Conservation (phyloP, 2,888 invertebrate genomes). For the Hydriomena furcata region DNA sequence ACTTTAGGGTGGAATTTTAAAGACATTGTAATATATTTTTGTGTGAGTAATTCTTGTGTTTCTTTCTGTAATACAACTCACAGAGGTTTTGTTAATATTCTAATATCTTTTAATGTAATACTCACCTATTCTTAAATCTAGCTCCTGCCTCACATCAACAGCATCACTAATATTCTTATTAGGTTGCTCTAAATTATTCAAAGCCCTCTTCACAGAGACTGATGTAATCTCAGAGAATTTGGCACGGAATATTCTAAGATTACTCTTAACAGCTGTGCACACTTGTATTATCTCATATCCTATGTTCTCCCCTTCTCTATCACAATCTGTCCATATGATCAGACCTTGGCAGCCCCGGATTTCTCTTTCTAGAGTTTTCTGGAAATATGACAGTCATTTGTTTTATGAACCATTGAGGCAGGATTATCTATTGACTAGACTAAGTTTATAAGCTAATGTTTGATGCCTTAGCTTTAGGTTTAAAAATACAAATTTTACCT, state of each 20-base stretch:
- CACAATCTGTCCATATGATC: constrained; percentile 99
- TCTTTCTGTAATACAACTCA: no score
- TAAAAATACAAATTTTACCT: no score
- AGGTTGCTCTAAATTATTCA: constrained; percentile 90
- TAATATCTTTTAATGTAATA: no score
- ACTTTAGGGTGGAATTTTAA: no score
- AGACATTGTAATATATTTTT: no score
- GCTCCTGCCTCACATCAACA: constrained; percentile 95
- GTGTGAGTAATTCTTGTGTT: no score
- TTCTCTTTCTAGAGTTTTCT: constrained; percentile 89
- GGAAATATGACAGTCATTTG: constrained; percentile 37
- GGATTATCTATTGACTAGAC: no score
- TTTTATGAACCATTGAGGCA: no score
- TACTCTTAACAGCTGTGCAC: constrained; percentile 90
- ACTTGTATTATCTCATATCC: constrained; percentile 98
- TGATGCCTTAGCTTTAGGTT: no score
- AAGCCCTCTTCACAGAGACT: constrained; percentile 90
- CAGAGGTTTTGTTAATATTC: no score
- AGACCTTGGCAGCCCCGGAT: constrained; percentile 87
- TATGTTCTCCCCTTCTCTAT: constrained; percentile 99
- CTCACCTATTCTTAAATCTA: constrained; percentile 95
- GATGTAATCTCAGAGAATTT: constrained; percentile 98
- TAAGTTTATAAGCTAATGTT: no score
- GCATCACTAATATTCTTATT: constrained; percentile 94
- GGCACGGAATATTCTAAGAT: constrained; percentile 89